Conservation (phyloP, 2,888 invertebrate genomes). For the Acronicta aceris region DNA sequence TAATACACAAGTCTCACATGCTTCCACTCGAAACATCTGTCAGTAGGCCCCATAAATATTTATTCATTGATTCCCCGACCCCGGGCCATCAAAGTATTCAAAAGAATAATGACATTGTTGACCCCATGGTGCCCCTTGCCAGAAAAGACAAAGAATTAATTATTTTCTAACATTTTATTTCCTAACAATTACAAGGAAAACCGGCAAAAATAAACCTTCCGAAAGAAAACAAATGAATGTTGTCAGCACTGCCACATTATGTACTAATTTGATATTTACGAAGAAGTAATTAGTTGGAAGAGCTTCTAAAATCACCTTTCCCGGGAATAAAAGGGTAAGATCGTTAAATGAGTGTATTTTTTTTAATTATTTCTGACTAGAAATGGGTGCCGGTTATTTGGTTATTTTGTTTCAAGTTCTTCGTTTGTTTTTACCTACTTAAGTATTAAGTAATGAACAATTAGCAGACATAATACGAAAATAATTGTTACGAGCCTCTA, state of each 20-base stretch:
- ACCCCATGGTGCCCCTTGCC: background rate
- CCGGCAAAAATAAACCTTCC: slow-evolving; percentile 26
- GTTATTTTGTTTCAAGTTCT: too few species aligned
- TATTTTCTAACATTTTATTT: background rate
- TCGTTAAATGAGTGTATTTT: slow-evolving; percentile 1
- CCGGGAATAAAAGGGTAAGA: slow-evolving; percentile 36
- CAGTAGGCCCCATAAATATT: too few species aligned
- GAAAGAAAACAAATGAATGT: slow-evolving; percentile 54
- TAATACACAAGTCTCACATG: too few species aligned
- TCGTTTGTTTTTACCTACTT: too few species aligned
- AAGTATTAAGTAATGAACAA: too few species aligned
- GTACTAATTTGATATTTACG: slow-evolving; percentile 63
- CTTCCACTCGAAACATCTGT: too few species aligned
- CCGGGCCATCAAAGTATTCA: too few species aligned
- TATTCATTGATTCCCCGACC: too few species aligned
- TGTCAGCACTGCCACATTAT: slow-evolving; percentile 53
- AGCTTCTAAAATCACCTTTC: slow-evolving; percentile 45
- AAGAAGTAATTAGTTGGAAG: slow-evolving; percentile 60
- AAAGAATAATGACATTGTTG: too few species aligned
- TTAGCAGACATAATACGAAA: too few species aligned
- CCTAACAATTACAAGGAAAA: slow-evolving; percentile 5
- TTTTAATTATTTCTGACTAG: slow-evolving; percentile 12
- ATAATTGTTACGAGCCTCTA: too few species aligned
- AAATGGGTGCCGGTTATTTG: too few species aligned
- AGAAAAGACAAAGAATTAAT: slow-evolving; percentile 12